Conservation (phyloP, 2,888 invertebrate genomes). For the Choristoneura rosaceana region DNA sequence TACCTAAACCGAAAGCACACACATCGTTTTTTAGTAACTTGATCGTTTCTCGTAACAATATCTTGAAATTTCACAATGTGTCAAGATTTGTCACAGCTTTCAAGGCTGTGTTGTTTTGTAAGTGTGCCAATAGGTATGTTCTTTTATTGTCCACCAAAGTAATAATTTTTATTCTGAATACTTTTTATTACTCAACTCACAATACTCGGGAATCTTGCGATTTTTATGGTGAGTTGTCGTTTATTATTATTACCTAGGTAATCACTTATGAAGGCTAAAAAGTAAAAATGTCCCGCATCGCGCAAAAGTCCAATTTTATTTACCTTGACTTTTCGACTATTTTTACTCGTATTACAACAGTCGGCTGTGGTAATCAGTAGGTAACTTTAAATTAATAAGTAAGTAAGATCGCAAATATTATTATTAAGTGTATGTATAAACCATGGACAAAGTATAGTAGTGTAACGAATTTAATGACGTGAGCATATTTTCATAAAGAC, state of each 20-base stretch:
- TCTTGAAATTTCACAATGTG: conserved; percentile 26
- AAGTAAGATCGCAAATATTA: no score
- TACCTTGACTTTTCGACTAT: neutral
- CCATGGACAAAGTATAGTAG: no score
- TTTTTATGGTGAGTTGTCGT: neutral
- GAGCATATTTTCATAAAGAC: neutral
- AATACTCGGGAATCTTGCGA: neutral
- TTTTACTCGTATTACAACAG: neutral
- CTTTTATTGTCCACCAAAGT: neutral
- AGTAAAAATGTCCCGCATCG: neutral
- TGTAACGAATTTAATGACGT: no score
- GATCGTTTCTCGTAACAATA: neutral
- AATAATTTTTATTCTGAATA: conserved; percentile 1
- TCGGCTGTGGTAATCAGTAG: neutral
- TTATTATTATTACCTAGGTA: neutral
- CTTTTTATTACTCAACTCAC: conserved; percentile 1
- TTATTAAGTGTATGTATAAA: no score
- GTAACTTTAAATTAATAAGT: neutral
- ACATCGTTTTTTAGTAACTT: neutral
- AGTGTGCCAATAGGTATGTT: neutral
- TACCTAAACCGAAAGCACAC: neutral
- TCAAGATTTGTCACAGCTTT: conserved; percentile 23
- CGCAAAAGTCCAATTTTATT: neutral
- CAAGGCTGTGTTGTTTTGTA: conserved; percentile 28
- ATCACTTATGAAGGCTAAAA: no score